A percentile compares a stretch with the other conserved stretches of the same genome.
phyloP scores from a whole-genome alignment of 2,113 vertebrate genomes.

The Aptenodytes forsteri region DNA sequence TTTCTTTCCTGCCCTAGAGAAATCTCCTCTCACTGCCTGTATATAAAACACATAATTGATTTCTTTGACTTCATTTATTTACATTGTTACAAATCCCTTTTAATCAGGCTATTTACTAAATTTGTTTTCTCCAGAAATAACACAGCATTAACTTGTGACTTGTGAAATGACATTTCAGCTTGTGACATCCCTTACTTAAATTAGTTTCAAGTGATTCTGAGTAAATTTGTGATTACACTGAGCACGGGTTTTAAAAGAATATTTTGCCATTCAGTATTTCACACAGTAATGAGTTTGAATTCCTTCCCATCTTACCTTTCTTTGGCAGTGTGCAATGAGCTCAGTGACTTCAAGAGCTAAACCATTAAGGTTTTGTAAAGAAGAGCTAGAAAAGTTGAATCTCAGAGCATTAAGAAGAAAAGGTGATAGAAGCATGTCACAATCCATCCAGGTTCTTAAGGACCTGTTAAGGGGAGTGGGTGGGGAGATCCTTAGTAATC shows the following conservation, averaged over 20 bases:
- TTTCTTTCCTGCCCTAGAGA: not conserved
- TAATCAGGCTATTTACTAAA: conserved; percentile 54
- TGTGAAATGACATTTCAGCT: conserved; percentile 53
- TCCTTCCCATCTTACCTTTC: not conserved
- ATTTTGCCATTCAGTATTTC: conserved; percentile 23
- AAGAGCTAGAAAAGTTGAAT: not conserved
- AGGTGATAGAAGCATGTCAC: not conserved
- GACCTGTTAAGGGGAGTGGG: not conserved
- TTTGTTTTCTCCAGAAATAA: conserved; percentile 33
- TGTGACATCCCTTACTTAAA: conserved; percentile 42
- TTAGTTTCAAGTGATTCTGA: conserved; percentile 59
- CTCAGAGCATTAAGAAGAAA: not conserved
- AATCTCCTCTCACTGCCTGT: not conserved
- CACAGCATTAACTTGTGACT: not conserved
- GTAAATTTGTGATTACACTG: conserved; percentile 39
- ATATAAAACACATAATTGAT: not conserved
- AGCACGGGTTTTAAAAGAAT: not conserved
- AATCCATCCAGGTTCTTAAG: not conserved
- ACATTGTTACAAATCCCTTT: conserved; percentile 23
- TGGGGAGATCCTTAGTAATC: not conserved
- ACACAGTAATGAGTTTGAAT: not conserved
- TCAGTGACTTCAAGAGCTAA: not conserved
- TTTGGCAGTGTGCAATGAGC: not conserved
- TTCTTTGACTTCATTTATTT: conserved; percentile 39
- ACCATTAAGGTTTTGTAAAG: not conserved